These are phyloP conservation scores for Conistra vaccinii DNA, from an alignment of 2,888 invertebrate genomes.

Conservation along the genomic window DNA sequence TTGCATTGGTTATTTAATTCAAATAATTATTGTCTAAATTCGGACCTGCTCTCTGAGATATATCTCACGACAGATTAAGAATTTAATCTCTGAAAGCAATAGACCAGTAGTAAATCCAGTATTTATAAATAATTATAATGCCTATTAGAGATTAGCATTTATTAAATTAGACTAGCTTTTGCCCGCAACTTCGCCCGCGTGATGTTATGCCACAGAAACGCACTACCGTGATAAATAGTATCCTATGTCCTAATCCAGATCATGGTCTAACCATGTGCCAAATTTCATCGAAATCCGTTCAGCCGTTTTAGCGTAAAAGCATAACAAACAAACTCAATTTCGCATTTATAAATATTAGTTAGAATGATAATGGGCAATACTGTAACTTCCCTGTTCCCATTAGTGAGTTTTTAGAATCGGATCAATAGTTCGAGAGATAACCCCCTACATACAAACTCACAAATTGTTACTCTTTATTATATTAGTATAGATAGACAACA, in stretches of 20 bases:
- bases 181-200: background rate
- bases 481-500: background rate
- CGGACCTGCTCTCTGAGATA: conserved; percentile 25
- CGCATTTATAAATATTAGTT: background rate
- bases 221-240: background rate
- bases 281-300: background rate
- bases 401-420: background rate
- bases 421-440: background rate
- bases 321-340: background rate
- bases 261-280: background rate
- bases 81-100: conserved; percentile 19
- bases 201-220: background rate
- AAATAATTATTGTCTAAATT: conserved; percentile 13
- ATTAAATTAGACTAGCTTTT: background rate
- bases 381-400: too few species aligned
- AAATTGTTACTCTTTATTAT: background rate
- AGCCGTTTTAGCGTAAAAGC: background rate
- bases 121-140: conserved; percentile 19
- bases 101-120: conserved; percentile 42
- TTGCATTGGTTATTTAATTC: background rate
- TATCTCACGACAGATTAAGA: conserved; percentile 31
- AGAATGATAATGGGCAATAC: background rate
- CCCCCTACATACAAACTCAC: background rate
- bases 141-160: background rate
- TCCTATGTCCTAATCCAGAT: background rate